These are phyloP conservation scores for Bactericera cockerelli DNA, from an alignment of 1,140 invertebrate species.

Conservation along the genomic window DNA sequence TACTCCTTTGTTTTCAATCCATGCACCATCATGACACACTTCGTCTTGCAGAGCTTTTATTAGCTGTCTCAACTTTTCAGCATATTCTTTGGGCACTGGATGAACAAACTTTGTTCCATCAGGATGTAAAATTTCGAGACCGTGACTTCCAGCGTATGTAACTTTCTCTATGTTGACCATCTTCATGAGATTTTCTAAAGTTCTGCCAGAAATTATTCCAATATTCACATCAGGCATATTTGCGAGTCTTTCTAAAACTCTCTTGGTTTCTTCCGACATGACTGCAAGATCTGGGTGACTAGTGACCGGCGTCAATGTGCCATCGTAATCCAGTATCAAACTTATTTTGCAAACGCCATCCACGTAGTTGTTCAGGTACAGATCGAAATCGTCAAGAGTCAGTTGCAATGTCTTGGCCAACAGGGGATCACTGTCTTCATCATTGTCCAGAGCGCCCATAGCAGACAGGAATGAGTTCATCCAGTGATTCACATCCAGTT, in stretches of 20 bases:
- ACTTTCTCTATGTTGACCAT: slow-evolving; percentile 83
- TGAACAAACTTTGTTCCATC: slow-evolving; percentile 81
- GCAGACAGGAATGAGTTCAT: slow-evolving; percentile 73
- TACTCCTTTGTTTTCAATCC: slow-evolving; percentile 83
- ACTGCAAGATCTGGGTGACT: slow-evolving; percentile 76
- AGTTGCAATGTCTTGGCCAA: slow-evolving; percentile 69
- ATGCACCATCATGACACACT: slow-evolving; percentile 71
- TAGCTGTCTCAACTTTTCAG: slow-evolving; percentile 60
- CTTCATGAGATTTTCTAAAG: slow-evolving; percentile 71
- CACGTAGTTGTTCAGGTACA: slow-evolving; percentile 58
- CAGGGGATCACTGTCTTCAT: slow-evolving; percentile 52
- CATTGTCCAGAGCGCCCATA: slow-evolving; percentile 62
- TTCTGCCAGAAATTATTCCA: slow-evolving; percentile 71
- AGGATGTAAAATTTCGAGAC: slow-evolving; percentile 73
- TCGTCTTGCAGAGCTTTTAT: slow-evolving; percentile 67
- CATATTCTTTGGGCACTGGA: slow-evolving; percentile 72
- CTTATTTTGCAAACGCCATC: slow-evolving; percentile 50
- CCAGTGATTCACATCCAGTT: slow-evolving; percentile 77
- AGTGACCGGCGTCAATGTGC: slow-evolving; percentile 72
- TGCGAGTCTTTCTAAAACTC: slow-evolving; percentile 63
- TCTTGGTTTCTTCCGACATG: slow-evolving; percentile 66
- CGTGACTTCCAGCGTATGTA: slow-evolving; percentile 81
- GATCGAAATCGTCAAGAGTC: slow-evolving; percentile 72
- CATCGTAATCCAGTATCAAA: slow-evolving; percentile 74
- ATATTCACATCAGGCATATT: slow-evolving; percentile 78